Conservation (phyloP, 2,797 vertebrate species). For the Psittacula derbiana region DNA sequence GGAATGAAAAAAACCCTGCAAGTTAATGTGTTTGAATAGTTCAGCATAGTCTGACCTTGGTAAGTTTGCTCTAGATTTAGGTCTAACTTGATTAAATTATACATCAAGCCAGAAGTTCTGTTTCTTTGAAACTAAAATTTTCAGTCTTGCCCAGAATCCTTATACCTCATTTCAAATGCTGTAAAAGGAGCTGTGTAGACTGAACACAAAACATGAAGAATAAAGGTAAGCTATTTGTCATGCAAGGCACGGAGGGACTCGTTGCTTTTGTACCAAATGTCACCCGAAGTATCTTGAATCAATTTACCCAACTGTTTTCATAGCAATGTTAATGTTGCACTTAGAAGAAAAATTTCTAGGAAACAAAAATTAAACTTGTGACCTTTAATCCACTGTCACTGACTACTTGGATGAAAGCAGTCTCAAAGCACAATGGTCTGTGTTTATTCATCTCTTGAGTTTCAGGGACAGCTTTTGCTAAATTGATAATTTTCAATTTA, state of each 20-base stretch:
- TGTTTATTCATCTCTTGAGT: neutral
- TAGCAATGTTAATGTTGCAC: neutral
- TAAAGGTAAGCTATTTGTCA: neutral
- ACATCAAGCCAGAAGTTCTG: neutral
- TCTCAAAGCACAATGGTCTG: neutral
- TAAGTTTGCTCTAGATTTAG: neutral
- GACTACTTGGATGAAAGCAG: neutral
- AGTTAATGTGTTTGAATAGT: neutral
- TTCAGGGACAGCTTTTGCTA: neutral
- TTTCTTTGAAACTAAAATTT: neutral
- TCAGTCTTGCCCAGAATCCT: neutral
- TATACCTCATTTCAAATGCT: neutral
- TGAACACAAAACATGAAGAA: neutral
- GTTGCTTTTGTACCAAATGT: neutral
- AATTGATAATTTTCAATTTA: neutral
- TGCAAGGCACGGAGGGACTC: neutral
- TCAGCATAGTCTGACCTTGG: neutral
- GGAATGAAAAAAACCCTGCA: neutral
- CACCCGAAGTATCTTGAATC: neutral
- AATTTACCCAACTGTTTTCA: neutral
- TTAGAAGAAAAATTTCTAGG: neutral
- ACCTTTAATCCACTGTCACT: neutral
- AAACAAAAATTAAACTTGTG: neutral
- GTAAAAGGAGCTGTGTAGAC: neutral
- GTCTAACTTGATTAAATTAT: neutral